A percentile compares a stretch with the other conserved stretches of the same genome.
phyloP scores from a whole-genome alignment of 2,797 vertebrate species.

The Gymnodraco acuticeps region DNA sequence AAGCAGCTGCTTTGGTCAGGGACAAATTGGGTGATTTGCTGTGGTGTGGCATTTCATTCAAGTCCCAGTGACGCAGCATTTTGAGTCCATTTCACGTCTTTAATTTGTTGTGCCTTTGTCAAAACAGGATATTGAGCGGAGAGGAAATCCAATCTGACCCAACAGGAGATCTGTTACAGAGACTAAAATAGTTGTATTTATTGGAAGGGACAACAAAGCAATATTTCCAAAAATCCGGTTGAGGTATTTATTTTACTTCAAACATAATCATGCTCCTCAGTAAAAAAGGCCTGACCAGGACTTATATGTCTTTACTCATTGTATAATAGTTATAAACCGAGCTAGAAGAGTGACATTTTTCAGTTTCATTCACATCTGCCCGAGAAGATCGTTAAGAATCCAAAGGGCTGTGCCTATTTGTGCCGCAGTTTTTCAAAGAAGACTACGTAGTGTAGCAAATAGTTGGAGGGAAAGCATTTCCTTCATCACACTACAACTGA shows the following conservation, averaged over 20 bases:
- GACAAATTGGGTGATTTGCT: slow-evolving; percentile 10
- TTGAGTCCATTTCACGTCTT: background rate
- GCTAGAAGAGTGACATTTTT: too few species aligned
- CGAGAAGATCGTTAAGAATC: background rate
- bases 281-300: background rate
- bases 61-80: slow-evolving; percentile 10
- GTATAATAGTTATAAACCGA: background rate
- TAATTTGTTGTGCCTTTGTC: background rate
- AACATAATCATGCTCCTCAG: background rate
- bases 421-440: background rate
- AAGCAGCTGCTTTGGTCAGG: slow-evolving; percentile 22
- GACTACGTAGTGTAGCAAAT: background rate
- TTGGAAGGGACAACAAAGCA: background rate
- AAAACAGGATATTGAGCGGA: slow-evolving; percentile 7
- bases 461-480: background rate
- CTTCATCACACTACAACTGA: background rate
- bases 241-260: background rate
- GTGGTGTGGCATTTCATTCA: background rate
- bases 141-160: background rate
- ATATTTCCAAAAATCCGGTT: background rate
- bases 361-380: background rate
- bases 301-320: background rate
- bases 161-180: background rate
- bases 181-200: background rate
- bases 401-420: background rate